A percentile compares a stretch with the other conserved stretches of the same genome.
Conservation (phyloP, 1,140 invertebrate genomes). For the Sipha flava region DNA sequence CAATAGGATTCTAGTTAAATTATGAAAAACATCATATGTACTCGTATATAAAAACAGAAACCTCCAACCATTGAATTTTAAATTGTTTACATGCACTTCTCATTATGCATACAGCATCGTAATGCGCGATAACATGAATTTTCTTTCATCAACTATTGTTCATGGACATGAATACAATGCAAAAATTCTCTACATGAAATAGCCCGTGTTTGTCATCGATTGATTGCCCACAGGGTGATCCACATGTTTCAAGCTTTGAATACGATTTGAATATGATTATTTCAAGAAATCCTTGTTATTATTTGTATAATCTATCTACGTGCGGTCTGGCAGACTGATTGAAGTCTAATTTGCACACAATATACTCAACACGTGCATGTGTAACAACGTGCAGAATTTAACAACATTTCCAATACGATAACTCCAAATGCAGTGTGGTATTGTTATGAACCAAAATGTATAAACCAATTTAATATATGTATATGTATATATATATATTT, state of each 20-base stretch:
- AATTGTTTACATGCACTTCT: not conserved
- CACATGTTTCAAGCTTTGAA: not conserved
- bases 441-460: too few species aligned
- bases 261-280: not conserved
- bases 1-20: too few species aligned
- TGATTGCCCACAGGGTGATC: not conserved
- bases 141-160: not conserved
- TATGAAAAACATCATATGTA: too few species aligned
- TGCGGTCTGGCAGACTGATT: not conserved
- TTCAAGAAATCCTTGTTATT: not conserved
- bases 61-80: too few species aligned
- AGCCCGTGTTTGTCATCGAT: not conserved
- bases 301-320: not conserved
- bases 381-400: not conserved
- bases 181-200: not conserved
- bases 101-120: not conserved
- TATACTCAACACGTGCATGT: not conserved
- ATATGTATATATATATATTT: too few species aligned
- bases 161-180: not conserved
- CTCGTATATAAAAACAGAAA: too few species aligned
- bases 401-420: not conserved
- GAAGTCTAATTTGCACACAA: constrained; percentile 4
- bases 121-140: not conserved
- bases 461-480: too few species aligned
- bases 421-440: too few species aligned